Base-by-base conservation (phyloP, 1,140 invertebrate genomes). In the Drosophila ironensis region DNA sequence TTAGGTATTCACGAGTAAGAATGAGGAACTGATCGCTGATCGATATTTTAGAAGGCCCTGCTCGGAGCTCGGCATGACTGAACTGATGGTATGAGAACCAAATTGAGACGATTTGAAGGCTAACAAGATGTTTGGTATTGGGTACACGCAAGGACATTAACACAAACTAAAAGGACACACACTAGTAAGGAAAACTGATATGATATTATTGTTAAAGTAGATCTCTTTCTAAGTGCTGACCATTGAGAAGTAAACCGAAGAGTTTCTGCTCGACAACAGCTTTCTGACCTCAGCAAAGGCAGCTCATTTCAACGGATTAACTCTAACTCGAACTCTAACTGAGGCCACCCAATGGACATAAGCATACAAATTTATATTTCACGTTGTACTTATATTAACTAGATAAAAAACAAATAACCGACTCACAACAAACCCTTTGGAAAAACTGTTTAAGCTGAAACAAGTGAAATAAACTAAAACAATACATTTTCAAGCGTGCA, bases 131-230 rank as follows among this genome's bases (percentile, higher is more conserved):
- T 73, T 78, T 86, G 69, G 74, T 71, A 74, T 53, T 70, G 78
- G 73, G 63, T 74, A 81, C 76, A 78, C 75, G 54, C 46, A 69
- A 47, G 35, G 14, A 70, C 53, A 60, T n/a, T n/a, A n/a, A n/a
- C 22, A 52, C 16, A 46, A 14, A 57, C 27, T 22, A 56, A 4
- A 45, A 20, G 6, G 8, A 33, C 22, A 51, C 17, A 68, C 22
- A 45, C 41, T 37, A 38, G n/a, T 33, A 47, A 38, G 48, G 48
- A 48, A 71, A 56, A 48, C 44, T 54, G 50, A 67, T 66, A 70
- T 64, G 59, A 84, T 78, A 82, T 71, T 63, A 84, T 74, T 84
- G 78, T 84, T 84, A 82, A 74, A 86, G 80, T 84, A 84, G 74
- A 57, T 78, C 78, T 78, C 73, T 84, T 84, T 73, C 71, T 84